Base-by-base conservation (phyloP, 2,888 invertebrate species). In the Gymnosoma rotundatum region DNA sequence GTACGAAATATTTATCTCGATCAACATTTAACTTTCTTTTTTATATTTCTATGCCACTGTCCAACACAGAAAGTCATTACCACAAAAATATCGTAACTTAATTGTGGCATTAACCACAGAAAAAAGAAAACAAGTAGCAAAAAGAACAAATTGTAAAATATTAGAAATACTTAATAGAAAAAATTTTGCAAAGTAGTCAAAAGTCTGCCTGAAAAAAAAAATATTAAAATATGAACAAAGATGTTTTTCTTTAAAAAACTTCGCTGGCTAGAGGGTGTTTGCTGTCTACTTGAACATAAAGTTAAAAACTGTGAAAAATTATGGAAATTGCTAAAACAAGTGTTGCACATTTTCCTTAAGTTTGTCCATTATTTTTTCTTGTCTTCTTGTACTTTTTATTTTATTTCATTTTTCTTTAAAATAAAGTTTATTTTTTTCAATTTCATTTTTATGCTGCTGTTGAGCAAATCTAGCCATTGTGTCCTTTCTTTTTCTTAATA, bases 311-410 rank as follows among this genome's bases (percentile, higher is more conserved):
- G 42, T 42, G 74, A 72, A 81, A 84, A 84, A 84, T 84, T 84
- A 84, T 84, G 83, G 80, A 84, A 80, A 84, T 84, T 84, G 80
- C 80, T 78, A 73, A 84, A 84, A 84, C 83, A 84, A 84, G 83
- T 84, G 83, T 84, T 84, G 83, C 80, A 84, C 76, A 84, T 63
- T 80, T 80, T 72, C 73, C 32, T 75, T 66, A 79, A 83, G 70
- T 70, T 81, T 32, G 69, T 32, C 69, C 60, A 32, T 20, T 42
- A 50, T 21, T 75, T 58, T 48, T 70, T 58, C 45, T 70, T 54
- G 32, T 63, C 14, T 42, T 38, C n/a, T 12, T 21, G 1, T 7
- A 18, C 38, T 60, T 7, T 45, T 73, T 72, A 20, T 73, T 52
- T 66, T 78, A n/a, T 72, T 60, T 52, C 20, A 32, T 72, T 72